Percentiles rank a stretch among this genome's conserved stretches.
These are phyloP conservation scores for Hypomecis punctinalis DNA, from an alignment of 2,888 invertebrate species.

Conservation along the genomic window DNA sequence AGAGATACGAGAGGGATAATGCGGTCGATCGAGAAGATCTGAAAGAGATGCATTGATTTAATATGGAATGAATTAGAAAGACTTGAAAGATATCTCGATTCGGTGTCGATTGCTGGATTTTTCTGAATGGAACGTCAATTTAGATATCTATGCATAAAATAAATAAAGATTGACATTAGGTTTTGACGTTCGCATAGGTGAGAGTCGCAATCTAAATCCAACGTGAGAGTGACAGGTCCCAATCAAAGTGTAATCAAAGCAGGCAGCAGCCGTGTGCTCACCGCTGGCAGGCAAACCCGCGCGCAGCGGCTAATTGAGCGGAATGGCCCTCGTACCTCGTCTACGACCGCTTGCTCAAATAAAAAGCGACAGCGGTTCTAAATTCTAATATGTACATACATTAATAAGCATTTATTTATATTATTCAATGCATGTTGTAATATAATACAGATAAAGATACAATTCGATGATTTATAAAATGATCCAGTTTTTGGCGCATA, in stretches of 20 bases:
- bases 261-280: slow-evolving; percentile 61
- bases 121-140: too few relatives aligned
- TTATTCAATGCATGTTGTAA: too few relatives aligned
- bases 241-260: slow-evolving; percentile 83
- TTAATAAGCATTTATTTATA: not conserved
- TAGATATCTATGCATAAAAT: not conserved
- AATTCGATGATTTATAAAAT: too few relatives aligned
- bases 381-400: not conserved
- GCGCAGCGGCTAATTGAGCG: slow-evolving; percentile 76
- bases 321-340: slow-evolving; percentile 63
- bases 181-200: slow-evolving; percentile 61
- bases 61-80: too few relatives aligned
- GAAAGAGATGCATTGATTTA: too few relatives aligned
- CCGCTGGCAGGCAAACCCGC: slow-evolving; percentile 67
- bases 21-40: too few relatives aligned
- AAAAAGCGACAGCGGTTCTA: slow-evolving; percentile 51
- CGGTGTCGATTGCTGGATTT: too few relatives aligned
- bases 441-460: too few relatives aligned
- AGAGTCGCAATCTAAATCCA: slow-evolving; percentile 55
- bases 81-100: too few relatives aligned
- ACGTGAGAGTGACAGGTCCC: slow-evolving; percentile 71
- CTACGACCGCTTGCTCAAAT: slow-evolving; percentile 48
- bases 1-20: too few relatives aligned
- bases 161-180: slow-evolving; percentile 39
- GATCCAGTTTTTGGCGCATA: too few relatives aligned